phyloP scores from a whole-genome alignment of 2,113 vertebrate species.

The Merops nubicus region DNA sequence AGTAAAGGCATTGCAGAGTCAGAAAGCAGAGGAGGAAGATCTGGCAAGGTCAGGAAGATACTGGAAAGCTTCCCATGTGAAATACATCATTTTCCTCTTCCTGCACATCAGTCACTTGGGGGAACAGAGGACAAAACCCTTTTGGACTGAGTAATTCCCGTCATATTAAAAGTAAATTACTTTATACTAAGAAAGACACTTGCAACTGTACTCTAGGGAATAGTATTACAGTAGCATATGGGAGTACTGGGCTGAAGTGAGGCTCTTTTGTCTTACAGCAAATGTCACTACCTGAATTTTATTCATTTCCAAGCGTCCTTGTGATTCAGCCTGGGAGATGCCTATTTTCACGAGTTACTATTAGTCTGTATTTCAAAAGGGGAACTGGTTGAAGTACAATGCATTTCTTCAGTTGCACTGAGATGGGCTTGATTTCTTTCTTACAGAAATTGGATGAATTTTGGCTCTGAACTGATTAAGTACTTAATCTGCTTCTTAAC shows the following conservation, averaged over 20 bases:
- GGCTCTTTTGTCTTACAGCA: neutral
- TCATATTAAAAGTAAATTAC: too few species aligned
- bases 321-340: constrained; percentile 5
- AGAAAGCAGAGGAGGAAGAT: neutral
- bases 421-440: neutral
- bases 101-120: neutral
- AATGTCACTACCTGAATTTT: neutral
- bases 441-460: neutral
- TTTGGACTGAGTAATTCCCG: neutral
- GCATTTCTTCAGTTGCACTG: neutral
- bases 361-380: neutral
- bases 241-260: neutral
- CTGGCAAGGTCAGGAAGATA: neutral
- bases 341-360: neutral
- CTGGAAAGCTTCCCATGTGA: neutral
- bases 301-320: neutral
- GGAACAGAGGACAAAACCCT: neutral
- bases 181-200: neutral
- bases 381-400: neutral
- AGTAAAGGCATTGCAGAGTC: neutral
- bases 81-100: neutral
- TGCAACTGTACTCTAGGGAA: neutral
- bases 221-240: neutral
- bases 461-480: neutral
- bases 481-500: neutral